Percentiles rank a stretch among this genome's conserved stretches.
These are phyloP conservation scores for Spialia ferax DNA, from an alignment of 2,888 invertebrate species.

Conservation along the genomic window DNA sequence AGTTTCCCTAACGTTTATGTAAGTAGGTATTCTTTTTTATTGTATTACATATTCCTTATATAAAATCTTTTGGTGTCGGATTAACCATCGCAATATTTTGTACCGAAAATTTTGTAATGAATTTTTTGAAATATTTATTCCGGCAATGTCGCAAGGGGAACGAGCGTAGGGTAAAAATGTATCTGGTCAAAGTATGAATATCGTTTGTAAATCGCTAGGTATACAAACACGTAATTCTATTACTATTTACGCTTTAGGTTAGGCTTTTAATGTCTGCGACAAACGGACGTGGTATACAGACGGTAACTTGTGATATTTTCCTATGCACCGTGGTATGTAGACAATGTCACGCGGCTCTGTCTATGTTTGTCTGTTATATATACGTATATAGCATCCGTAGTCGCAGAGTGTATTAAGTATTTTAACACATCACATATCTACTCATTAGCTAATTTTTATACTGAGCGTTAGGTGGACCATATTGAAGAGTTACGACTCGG, in stretches of 20 bases:
- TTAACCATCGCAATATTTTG: no score
- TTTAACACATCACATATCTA: conserved; percentile 84
- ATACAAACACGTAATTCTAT: conserved; percentile 64
- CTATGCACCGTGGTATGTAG: conserved; percentile 38
- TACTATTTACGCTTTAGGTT: conserved; percentile 75
- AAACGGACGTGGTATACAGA: conserved; percentile 55
- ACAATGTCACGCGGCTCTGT: conserved; percentile 12
- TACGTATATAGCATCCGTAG: conserved; percentile 55
- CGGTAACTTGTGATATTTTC: conserved; percentile 50
- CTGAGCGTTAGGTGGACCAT: conserved; percentile 80
- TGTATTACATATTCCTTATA: background rate
- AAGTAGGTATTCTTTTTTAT: background rate
- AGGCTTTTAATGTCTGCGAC: conserved; percentile 63
- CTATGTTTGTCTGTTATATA: conserved; percentile 32
- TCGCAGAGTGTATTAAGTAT: conserved; percentile 57
- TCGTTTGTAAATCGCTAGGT: conserved; percentile 69
- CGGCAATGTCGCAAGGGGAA: conserved; percentile 46
- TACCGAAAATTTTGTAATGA: background rate
- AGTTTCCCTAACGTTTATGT: background rate
- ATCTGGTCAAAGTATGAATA: conserved; percentile 75
- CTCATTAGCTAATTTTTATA: conserved; percentile 77
- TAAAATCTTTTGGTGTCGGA: background rate
- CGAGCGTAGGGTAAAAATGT: conserved; percentile 57
- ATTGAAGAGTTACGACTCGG: conserved; percentile 37
- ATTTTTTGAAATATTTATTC: background rate